phyloP scores from a whole-genome alignment of 2,797 vertebrate species.

The Cynopterus sphinx region DNA sequence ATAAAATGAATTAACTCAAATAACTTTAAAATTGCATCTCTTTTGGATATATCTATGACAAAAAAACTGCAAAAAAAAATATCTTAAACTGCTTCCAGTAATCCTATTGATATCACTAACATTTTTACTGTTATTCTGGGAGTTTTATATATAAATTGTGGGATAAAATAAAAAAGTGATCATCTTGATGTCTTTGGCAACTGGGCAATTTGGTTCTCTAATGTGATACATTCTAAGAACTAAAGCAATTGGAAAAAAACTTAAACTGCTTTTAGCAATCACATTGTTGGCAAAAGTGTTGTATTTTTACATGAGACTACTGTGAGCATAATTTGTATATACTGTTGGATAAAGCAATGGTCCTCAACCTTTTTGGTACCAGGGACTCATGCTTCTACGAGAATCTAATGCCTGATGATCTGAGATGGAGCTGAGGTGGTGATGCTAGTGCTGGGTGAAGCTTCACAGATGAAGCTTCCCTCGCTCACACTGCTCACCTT shows the following conservation, averaged over 20 bases:
- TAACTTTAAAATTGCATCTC: background rate
- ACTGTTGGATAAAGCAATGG: background rate
- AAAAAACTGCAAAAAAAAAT: background rate
- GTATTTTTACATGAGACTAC: background rate
- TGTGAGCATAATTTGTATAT: background rate
- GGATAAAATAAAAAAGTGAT: background rate
- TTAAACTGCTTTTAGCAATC: background rate
- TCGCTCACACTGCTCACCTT: too few species aligned
- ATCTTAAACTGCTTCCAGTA: background rate
- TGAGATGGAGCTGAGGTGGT: too few species aligned
- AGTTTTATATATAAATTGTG: background rate
- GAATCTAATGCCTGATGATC: too few species aligned
- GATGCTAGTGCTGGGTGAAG: too few species aligned
- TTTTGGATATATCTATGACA: background rate
- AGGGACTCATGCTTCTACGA: too few species aligned
- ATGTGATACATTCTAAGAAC: background rate
- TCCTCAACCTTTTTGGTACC: too few species aligned
- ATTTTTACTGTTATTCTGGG: background rate
- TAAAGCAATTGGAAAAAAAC: background rate
- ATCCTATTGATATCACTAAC: background rate
- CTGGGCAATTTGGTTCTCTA: background rate
- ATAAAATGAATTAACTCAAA: slow-evolving; percentile 47
- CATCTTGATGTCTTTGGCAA: background rate
- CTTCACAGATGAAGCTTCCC: too few species aligned
- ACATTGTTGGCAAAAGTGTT: background rate